Conservation (phyloP, 2,113 vertebrate species). For the Echinops telfairi region DNA sequence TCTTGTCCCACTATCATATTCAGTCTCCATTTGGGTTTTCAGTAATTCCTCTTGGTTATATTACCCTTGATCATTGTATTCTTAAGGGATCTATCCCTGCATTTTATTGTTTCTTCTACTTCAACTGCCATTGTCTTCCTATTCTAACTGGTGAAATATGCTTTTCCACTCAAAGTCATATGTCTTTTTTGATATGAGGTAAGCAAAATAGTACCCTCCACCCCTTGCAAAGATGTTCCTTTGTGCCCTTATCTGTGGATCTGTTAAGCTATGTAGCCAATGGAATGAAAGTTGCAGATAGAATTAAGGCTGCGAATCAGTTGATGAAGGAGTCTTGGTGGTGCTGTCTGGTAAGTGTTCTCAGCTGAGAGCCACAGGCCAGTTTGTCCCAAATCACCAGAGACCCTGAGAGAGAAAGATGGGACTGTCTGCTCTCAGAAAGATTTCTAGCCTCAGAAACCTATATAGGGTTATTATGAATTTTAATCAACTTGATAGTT, state of each 20-base stretch:
- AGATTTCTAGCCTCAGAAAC: no score
- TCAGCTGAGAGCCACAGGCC: no score
- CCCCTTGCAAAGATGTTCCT: not conserved
- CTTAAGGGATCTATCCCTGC: accelerated
- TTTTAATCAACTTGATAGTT: no score
- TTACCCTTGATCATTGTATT: no score
- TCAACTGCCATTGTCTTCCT: not conserved
- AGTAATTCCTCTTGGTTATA: no score
- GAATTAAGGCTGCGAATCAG: not conserved
- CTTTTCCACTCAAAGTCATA: not conserved
- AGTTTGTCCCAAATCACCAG: no score
- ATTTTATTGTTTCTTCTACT: accelerated
- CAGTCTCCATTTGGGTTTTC: no score
- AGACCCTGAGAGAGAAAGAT: no score
- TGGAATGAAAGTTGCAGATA: not conserved
- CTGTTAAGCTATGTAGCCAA: not conserved
- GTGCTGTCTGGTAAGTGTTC: no score
- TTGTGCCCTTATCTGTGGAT: accelerated
- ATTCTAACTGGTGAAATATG: not conserved
- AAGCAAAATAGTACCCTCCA: not conserved
- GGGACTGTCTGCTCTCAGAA: no score
- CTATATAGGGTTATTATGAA: no score
- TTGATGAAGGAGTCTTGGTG: not conserved
- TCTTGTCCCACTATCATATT: no score
- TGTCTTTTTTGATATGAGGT: not conserved